These are phyloP conservation scores for Intellagama lesueurii DNA, from an alignment of 2,797 vertebrate species.

Conservation along the genomic window DNA sequence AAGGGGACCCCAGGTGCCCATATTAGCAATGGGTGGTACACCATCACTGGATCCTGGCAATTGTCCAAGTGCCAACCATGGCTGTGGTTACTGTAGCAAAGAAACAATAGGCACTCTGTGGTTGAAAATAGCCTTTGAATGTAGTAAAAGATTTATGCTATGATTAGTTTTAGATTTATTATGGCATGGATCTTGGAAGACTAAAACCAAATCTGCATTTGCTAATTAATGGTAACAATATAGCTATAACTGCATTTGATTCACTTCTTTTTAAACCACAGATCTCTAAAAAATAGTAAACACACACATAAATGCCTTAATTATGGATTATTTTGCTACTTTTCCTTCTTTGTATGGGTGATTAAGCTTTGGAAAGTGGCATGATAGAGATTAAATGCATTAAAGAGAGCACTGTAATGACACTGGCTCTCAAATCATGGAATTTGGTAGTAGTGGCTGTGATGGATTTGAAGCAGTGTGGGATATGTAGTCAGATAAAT, in stretches of 20 bases:
- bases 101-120: not conserved
- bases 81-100: not conserved
- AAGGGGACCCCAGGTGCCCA: not conserved
- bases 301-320: not conserved
- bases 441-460: constrained; percentile 20
- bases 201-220: not conserved
- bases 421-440: constrained; percentile 30
- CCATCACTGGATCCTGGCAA: not conserved
- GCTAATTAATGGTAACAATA: not conserved
- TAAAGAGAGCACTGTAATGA: constrained; percentile 37
- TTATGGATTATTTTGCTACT: constrained; percentile 28
- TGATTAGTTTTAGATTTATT: not conserved
- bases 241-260: not conserved
- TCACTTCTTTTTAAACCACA: not conserved
- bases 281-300: constrained; percentile 9
- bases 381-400: constrained; percentile 40
- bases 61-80: not conserved
- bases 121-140: not conserved
- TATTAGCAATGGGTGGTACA: not conserved
- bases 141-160: not conserved
- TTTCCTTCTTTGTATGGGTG: constrained; percentile 28
- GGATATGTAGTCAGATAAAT: no score
- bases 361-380: constrained; percentile 31
- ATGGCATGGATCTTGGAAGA: not conserved
- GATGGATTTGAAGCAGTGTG: no score